Evolutionary conservation across 2,113 vertebrate genomes (phyloP).

Genomic region (Rhinoptilus africanus): DNA sequence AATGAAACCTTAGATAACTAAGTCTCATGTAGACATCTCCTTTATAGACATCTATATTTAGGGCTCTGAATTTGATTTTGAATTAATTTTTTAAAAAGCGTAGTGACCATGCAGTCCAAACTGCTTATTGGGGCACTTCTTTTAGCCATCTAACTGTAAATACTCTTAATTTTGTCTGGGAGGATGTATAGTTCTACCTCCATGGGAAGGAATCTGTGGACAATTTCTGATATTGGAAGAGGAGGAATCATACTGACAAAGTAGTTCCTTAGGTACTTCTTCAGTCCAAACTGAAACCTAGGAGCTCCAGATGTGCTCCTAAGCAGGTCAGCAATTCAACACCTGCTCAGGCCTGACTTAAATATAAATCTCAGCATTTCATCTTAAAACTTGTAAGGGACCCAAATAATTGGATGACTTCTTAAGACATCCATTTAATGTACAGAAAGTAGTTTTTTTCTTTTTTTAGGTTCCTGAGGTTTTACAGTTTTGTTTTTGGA

Average conservation of each 20-base stretch:
- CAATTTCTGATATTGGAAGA: fast-evolving
- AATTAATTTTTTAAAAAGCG: neutral
- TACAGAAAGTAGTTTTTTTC: neutral
- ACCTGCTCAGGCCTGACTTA: neutral
- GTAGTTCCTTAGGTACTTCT: neutral
- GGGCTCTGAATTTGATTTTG: neutral
- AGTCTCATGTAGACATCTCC: neutral
- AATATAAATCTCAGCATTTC: neutral
- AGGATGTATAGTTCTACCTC: neutral
- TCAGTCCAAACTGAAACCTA: neutral
- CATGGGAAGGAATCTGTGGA: neutral
- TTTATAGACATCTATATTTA: neutral
- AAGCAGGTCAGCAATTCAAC: neutral
- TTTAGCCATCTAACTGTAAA: neutral
- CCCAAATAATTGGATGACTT: neutral
- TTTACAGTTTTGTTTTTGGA: fast-evolving
- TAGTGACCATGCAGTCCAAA: neutral
- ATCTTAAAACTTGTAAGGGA: neutral
- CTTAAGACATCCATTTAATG: neutral
- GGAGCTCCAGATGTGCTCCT: neutral
- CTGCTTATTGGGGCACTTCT: neutral
- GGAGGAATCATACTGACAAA: neutral
- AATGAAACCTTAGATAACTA: neutral
- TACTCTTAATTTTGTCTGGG: neutral
- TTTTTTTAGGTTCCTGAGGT: neutral